Evolutionary conservation across 1,140 invertebrate species (phyloP), one percentile per base, ranked within the genome.

Genomic region (Mycetomoellerius zeteki): DNA sequence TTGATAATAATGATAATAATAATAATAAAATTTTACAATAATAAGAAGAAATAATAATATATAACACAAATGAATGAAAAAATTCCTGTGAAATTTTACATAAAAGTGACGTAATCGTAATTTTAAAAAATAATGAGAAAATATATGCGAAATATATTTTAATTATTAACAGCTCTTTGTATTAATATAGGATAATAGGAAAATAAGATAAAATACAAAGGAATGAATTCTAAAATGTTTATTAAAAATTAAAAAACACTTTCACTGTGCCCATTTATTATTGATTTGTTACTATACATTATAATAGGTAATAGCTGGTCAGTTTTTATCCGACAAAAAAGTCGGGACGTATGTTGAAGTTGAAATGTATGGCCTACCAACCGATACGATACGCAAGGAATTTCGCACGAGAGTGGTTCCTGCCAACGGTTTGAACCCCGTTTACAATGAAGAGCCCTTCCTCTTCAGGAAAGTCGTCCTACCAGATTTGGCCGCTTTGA

Each of bases 281-380:
- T 58, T 77, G 12, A 78, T 65, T 65, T 10, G 16, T 33, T 50
- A 60, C 30, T 6, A 7, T n/a, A n/a, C 12, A 24, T 56, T 37
- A 16, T 77, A 89, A n/a, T 91, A 98, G 98, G 98, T 99, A 4
- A 99, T 99, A 93, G 99, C 99, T 64, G 99, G 99, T 0, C 99
- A 99, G 96, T 99, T 99, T 96, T 97, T 99, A 91, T 99, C 99
- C 0, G 99, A 99, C 94, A 99, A 99, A 95, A 99, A 99, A 95
- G 98, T 98, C 62, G 99, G 99, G 10, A 99, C 99, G 2, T 99
- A 99, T 95, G 99, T 99, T 12, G 99, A 99, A 95, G 99, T 99
- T 33, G 99, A 99, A 95, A 99, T 99, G 99, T 99, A 99, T 95
- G 99, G 99, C 69, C 96, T 99, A 89, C 99, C 99, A 2, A 99